Base-by-base conservation (phyloP, 53 echinoderm and acorn worm genomes). In the Holothuria scabra region DNA sequence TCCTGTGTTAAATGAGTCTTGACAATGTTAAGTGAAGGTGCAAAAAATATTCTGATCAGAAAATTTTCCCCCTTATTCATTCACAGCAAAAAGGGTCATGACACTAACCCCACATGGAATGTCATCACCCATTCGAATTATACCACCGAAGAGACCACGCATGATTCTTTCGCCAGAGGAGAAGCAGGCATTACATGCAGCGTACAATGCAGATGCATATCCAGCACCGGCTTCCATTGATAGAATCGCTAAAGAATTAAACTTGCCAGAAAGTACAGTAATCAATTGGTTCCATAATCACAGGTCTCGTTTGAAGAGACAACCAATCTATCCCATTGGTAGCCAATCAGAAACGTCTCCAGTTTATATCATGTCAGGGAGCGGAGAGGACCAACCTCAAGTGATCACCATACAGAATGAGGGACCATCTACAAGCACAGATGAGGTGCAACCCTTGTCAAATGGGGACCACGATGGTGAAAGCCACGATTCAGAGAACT, bases 271-370 rank as follows among this genome's bases (percentile, higher is more conserved):
- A 52, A 95, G 94, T 7, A 99, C 99, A 20, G 93, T 99, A 63
- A 93, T 95, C 84, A 99, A 99, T 87, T 99, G 99, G 99, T 99
- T 99, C 81, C 99, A 99, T 67, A 99, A 99, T 65, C 95, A 99
- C 70, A 89, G 99, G 14, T 99, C 99, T 4, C 87, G 99, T 12
- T 89, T 94, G 68, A 99, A 99, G 85, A 85, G 99, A 4, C 62
- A 61, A 38, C 82, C 64, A 8, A 64, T 81, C 34, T 63, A 24
- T 21, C 63, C 62, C 4, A 8, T 46, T 9, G 8, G 41, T 14
- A 56, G 18, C 0, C 34, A 84, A 14, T 48, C 76, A 14, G 58
- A 61, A 12, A 29, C 84, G 20, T 83, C 90, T 28, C 65, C 80
- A 2, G 56, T 68, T 28, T 84, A 57, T 16, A 66, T 84, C 3